Conservation (phyloP, 2,888 invertebrate genomes). For the Clitarchus hookeri region DNA sequence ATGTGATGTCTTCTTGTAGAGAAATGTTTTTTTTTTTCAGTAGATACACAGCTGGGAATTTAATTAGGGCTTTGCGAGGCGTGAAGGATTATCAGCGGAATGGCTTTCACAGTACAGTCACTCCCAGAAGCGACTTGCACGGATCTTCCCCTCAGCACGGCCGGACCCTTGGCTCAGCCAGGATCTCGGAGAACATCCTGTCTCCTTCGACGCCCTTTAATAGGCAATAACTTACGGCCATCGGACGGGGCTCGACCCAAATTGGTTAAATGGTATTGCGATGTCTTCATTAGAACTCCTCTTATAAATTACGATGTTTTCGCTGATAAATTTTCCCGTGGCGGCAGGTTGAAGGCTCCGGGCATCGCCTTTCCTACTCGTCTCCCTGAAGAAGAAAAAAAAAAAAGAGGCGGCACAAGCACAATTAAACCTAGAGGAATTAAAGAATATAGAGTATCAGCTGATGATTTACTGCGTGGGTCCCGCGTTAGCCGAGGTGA, state of each 20-base stretch:
- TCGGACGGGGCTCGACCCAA: slow-evolving; percentile 10
- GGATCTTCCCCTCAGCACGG: neutral
- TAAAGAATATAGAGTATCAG: neutral
- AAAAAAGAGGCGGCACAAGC: neutral
- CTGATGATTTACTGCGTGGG: neutral
- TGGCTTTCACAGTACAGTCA: too few relatives aligned
- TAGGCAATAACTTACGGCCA: slow-evolving; percentile 21
- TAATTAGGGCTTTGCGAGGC: too few relatives aligned
- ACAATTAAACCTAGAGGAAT: neutral
- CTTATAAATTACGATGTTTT: slow-evolving; percentile 27
- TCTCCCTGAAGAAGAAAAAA: neutral
- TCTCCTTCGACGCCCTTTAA: slow-evolving; percentile 20
- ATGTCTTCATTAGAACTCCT: slow-evolving; percentile 23
- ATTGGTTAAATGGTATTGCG: slow-evolving; percentile 23
- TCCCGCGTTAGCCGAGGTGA: neutral
- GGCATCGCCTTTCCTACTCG: neutral
- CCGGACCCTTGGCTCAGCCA: neutral
- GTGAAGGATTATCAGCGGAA: too few relatives aligned
- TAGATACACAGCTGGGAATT: too few relatives aligned
- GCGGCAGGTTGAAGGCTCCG: neutral
- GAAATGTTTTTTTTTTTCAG: too few relatives aligned
- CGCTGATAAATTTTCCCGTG: slow-evolving; percentile 17
- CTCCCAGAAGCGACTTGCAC: neutral
- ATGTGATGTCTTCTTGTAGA: too few relatives aligned
- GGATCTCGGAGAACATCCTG: neutral